Base-by-base conservation (phyloP, 2,888 invertebrate species). In the Orthosia incerta region DNA sequence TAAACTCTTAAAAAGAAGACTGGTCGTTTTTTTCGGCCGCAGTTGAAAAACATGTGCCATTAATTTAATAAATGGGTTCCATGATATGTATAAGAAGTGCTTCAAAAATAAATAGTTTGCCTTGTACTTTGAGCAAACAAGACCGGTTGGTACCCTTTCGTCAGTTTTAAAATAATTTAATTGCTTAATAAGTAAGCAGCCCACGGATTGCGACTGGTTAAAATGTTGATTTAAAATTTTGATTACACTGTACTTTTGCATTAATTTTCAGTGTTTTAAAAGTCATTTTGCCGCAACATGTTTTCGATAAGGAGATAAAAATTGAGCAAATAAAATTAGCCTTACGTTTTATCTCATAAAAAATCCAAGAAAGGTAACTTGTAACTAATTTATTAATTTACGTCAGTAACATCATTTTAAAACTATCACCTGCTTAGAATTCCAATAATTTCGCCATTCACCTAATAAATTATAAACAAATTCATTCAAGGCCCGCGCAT, bases 91-190 rank as follows among this genome's bases (percentile, higher is more conserved):
- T 39, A 70, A 62, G 13, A 74, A 65, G 15, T 53, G 39, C 50
- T 68, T 74, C 3, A 46, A 60, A 53, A 65, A 59, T 39, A 76
- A 60, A 64, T 69, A 70, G 26, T 50, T 77, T 70, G 20, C 64
- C 83, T 76, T 74, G 74, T 80, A 77, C 83, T 72, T 80, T 80
- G 69, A 63, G 23, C 80, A 56, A n/a, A 53, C 45, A 45, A 56
- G 67, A 86, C 84, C 63, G 80, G 82, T 78, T 78, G 1, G 23
- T 46, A 69, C 66, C 15, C 48, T 66, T 71, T 74, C 72, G 65
- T 75, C 39, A 66, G 39, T 64, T 56, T 55, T 66, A 64, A 67
- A 62, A 53, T 68, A 71, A 73, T 71, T 56, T 84, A 82, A 85
- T 82, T 76, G 76, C 74, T 62, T 77, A 83, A 82, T 85, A 67